These are phyloP conservation scores for Sigmodon hispidus DNA, from an alignment of 2,113 vertebrate species.

Conservation along the genomic window DNA sequence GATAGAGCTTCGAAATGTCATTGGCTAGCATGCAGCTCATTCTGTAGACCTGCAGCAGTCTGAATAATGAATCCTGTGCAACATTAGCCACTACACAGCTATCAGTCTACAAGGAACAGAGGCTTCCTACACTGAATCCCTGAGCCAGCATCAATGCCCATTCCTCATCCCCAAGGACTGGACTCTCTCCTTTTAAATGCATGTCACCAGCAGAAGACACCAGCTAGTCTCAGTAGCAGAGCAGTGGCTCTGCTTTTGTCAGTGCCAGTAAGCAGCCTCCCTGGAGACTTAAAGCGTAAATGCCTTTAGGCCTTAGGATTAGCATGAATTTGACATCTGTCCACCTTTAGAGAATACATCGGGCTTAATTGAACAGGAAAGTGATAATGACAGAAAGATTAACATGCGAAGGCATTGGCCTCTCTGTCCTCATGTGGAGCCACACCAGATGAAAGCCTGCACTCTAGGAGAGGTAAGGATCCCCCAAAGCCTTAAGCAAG, in stretches of 20 bases:
- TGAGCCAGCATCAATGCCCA: neutral
- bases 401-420: neutral
- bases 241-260: neutral
- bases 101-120: neutral
- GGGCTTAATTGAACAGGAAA: slow-evolving; percentile 48
- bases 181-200: neutral
- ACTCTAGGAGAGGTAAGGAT: neutral
- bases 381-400: slow-evolving; percentile 21
- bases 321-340: slow-evolving; percentile 52
- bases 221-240: neutral
- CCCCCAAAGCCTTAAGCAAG: neutral
- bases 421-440: neutral
- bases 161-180: neutral
- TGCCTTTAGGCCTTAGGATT: slow-evolving; percentile 21
- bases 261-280: neutral
- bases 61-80: neutral
- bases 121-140: neutral
- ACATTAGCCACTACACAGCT: neutral
- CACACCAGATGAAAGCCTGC: neutral
- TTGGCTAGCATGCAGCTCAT: neutral
- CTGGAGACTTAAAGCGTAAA: neutral
- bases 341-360: slow-evolving; percentile 5
- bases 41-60: neutral
- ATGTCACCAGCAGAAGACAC: neutral
- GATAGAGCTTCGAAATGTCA: neutral